Evolutionary conservation across 2,113 vertebrate genomes (phyloP).

Genomic region (Nycticebus coucang): DNA sequence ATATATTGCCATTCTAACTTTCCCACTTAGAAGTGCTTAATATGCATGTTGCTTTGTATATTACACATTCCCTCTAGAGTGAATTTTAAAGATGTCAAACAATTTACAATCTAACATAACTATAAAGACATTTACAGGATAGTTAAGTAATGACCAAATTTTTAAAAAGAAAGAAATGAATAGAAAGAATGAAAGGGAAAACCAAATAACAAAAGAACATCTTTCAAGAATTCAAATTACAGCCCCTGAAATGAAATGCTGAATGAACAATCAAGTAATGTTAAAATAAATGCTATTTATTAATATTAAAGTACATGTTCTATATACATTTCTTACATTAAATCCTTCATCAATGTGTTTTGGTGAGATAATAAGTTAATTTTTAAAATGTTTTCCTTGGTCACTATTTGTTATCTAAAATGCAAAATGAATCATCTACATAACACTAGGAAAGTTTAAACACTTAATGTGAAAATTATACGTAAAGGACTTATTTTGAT

Average conservation of each 20-base stretch:
- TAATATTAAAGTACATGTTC: neutral
- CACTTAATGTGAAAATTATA: slow-evolving; percentile 32
- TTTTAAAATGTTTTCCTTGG: neutral
- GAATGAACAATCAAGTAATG: neutral
- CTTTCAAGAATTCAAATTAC: slow-evolving; percentile 32
- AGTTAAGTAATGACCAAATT: neutral
- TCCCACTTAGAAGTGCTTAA: neutral
- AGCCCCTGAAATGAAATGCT: slow-evolving; percentile 1
- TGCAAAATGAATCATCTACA: slow-evolving; percentile 1
- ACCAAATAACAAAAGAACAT: neutral
- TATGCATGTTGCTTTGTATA: neutral
- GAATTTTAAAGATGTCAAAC: slow-evolving; percentile 31
- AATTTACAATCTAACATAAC: neutral
- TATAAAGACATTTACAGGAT: neutral
- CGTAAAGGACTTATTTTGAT: slow-evolving; percentile 13
- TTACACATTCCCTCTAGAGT: slow-evolving; percentile 19
- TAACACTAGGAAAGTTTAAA: slow-evolving; percentile 18
- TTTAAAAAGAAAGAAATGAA: neutral
- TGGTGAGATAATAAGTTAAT: slow-evolving; percentile 37
- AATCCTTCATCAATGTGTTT: neutral
- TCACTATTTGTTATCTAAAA: slow-evolving; percentile 18
- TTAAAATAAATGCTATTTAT: neutral
- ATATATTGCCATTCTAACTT: slow-evolving; percentile 15
- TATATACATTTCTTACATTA: neutral
- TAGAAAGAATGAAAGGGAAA: no score